Evolutionary conservation across 2,797 vertebrate genomes (phyloP).

Genomic region (Poecilia wingei): DNA sequence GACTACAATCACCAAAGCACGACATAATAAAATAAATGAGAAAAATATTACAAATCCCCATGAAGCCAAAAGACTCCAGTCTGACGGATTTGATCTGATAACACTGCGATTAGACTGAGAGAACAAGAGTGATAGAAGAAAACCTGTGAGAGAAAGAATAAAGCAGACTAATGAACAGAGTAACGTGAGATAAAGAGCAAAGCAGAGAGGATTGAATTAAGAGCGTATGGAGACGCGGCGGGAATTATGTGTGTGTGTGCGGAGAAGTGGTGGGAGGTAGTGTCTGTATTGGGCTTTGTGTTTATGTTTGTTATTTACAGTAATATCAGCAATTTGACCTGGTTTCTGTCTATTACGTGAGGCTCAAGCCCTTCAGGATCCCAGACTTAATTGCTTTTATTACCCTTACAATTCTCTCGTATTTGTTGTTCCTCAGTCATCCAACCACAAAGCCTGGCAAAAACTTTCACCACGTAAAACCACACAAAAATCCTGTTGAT

Average conservation of each 20-base stretch:
- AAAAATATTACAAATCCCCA: conserved; percentile 62
- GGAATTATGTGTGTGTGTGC: conserved; percentile 38
- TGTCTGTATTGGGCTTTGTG: conserved; percentile 35
- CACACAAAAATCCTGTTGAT: conserved; percentile 31
- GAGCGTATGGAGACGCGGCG: conserved; percentile 17
- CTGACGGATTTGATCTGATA: conserved; percentile 55
- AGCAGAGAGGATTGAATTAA: conserved; percentile 36
- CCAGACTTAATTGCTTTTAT: conserved; percentile 31
- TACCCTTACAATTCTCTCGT: conserved; percentile 54
- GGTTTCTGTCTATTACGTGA: conserved; percentile 56
- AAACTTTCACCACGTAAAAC: too few relatives aligned
- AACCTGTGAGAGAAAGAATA: conserved; percentile 37
- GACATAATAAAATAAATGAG: conserved; percentile 59
- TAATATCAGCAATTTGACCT: conserved; percentile 66
- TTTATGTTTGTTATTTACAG: conserved; percentile 63
- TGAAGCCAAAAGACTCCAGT: conserved; percentile 54
- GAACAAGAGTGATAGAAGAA: conserved; percentile 39
- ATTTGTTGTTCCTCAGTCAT: conserved; percentile 15
- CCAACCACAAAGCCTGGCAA: conserved; percentile 23
- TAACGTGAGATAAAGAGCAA: conserved; percentile 28
- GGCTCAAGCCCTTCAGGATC: conserved; percentile 35
- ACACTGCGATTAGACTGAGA: conserved; percentile 49
- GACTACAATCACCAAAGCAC: conserved; percentile 49
- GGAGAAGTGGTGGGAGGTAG: conserved; percentile 32
- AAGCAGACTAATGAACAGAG: conserved; percentile 36